Conservation (phyloP, 2,888 invertebrate species). For the Drosophila nr. fundita region DNA sequence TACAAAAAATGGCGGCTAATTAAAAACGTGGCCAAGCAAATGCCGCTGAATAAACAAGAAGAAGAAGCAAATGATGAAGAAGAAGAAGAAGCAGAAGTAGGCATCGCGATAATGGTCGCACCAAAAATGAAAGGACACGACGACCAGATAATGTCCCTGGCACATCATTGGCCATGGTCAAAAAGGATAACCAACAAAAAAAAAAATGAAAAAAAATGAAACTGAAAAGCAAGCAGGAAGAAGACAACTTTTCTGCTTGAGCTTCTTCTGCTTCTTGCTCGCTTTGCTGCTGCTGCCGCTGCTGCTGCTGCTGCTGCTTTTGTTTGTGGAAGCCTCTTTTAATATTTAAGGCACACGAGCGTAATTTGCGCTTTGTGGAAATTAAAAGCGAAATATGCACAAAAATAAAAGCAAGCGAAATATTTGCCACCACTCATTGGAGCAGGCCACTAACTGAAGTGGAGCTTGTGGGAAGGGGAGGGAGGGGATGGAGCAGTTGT, state of each 20-base stretch:
- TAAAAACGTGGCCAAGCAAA: constrained; percentile 75
- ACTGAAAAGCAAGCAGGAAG: constrained; percentile 37
- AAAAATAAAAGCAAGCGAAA: constrained; percentile 36
- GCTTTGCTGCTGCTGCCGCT: constrained; percentile 8
- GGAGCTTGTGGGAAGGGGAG: background rate
- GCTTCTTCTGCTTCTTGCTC: constrained; percentile 11
- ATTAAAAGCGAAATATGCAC: constrained; percentile 70
- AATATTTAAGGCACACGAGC: constrained; percentile 70
- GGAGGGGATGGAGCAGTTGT: constrained; percentile 35
- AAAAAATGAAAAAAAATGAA: background rate
- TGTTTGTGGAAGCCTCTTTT: constrained; percentile 27
- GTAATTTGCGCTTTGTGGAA: constrained; percentile 69
- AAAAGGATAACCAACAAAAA: constrained; percentile 68
- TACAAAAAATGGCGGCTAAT: constrained; percentile 74
- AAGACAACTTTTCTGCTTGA: constrained; percentile 25
- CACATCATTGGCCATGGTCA: constrained; percentile 59
- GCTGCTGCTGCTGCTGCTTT: constrained; percentile 6
- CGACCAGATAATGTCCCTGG: constrained; percentile 64
- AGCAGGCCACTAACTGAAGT: constrained; percentile 5
- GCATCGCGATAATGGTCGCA: constrained; percentile 64
- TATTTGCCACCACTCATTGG: constrained; percentile 55
- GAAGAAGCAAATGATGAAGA: constrained; percentile 3
- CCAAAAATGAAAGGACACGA: constrained; percentile 46
- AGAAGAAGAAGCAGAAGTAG: constrained; percentile 28
- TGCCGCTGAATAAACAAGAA: constrained; percentile 66